Base-by-base conservation (phyloP, 2,797 vertebrate genomes). In the Chaunax sp. region DNA sequence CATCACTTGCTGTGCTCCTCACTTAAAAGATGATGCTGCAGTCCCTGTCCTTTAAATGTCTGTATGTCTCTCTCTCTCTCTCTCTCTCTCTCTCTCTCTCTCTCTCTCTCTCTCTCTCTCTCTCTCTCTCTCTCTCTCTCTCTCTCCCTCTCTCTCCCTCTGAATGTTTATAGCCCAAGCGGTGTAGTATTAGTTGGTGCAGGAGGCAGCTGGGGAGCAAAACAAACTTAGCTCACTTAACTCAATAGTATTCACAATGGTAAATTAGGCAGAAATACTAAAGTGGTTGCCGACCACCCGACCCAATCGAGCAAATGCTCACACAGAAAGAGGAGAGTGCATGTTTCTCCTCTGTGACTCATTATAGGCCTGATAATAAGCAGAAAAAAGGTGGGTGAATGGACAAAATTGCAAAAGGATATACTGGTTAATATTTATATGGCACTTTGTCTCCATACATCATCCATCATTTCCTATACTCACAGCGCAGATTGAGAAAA, bases 291-390 rank as follows among this genome's bases (percentile, higher is more conserved):
- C 54, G 74, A 63, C 64, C 61, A 72, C 75, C 51, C 66, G 47
- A 40, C 77, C 72, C 60, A 76, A 89, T 85, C 69, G 78, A 84
- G 65, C 67, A 80, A 47, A 67, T 56, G 23, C 30, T 41, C 52
- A 75, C 63, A 64, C 16, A 40, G n/a, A 0, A 20, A 13, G 43
- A 65, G 72, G 26, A 11, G 20, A 20, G 51, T 74, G 59, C 30
- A 57, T 30, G 58, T 59, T 56, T 81, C 75, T 86, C 89, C 82
- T 82, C 65, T 46, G 91, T 87, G 92, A 89, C 93, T 93, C 91
- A 93, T 93, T 93, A 93, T 51, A 72, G 49, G 72, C 63, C 71
- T 63, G 71, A 87, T 86, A 89, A 91, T 86, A 85, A 88, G 81
- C 84, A 87, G 69, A 82, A 84, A 83, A 88, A 40, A 8, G 86